A percentile compares a stretch with the other conserved stretches of the same genome.
Evolutionary conservation across 2,113 vertebrate genomes (phyloP).

Genomic region (Pelvicachromis taeniatus): DNA sequence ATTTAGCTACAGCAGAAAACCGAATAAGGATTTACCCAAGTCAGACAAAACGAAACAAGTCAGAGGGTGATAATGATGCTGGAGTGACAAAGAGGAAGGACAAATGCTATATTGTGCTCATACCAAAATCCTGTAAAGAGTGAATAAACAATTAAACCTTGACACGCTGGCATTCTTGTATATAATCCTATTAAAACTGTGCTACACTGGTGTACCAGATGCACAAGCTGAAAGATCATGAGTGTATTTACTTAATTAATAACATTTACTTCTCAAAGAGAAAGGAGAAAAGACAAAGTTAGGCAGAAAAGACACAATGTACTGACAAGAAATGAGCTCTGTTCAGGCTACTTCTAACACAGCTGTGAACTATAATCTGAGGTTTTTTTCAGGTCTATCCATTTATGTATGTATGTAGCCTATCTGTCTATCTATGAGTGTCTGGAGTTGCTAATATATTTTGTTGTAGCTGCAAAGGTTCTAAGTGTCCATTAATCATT

Average conservation of each 20-base stretch:
- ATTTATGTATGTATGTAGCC: background rate
- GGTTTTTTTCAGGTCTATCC: background rate
- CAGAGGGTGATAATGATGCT: background rate
- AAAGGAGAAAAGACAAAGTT: background rate
- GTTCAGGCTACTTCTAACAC: background rate
- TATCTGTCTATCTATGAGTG: background rate
- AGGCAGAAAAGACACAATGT: background rate
- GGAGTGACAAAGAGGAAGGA: background rate
- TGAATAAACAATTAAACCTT: slow-evolving; percentile 19
- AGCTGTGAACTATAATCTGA: background rate
- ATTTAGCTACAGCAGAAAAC: background rate
- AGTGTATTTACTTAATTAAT: background rate
- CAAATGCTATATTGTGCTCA: background rate
- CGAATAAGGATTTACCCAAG: background rate
- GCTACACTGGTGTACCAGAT: background rate
- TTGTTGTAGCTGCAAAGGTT: background rate
- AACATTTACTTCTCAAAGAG: background rate
- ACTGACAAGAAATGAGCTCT: background rate
- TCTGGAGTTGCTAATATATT: background rate
- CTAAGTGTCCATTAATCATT: slow-evolving; percentile 41
- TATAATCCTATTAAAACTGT: slow-evolving; percentile 33
- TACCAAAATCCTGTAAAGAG: background rate
- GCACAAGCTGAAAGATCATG: background rate
- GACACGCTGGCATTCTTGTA: slow-evolving; percentile 4
- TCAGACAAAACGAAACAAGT: background rate